Evolutionary conservation across 2,888 invertebrate genomes (phyloP), one percentile per base, ranked within the genome.

Genomic region (Orchesella flavescens): DNA sequence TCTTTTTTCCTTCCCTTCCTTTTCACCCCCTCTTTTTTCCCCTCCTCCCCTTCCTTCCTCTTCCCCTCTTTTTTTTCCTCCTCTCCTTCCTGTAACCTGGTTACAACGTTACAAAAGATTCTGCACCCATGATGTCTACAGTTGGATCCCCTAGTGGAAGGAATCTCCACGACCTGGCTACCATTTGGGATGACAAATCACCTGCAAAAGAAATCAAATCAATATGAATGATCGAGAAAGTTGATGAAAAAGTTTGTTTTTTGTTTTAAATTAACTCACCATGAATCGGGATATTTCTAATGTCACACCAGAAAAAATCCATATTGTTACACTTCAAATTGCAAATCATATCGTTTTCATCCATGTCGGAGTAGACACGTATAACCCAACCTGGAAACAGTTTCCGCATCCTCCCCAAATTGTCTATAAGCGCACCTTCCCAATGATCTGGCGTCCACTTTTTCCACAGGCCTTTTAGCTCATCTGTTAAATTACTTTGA

Each of bases 251-350:
- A n/a, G n/a, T n/a, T n/a, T n/a, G n/a, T n/a, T n/a, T n/a, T n/a
- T n/a, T 59, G 5, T 3, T 21, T 19, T 12, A 17, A 2, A 12
- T 59, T 59, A 1, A 59, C 19, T 17, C 23, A 59, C 59, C 59
- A 17, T 19, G 15, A 17, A 34, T 65, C 1, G 76, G 76, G 0
- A 44, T 57, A 7, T 68, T 4, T 10, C 21, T 55, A 5, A 77
- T 59, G 24, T 77, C 59, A 34, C 76, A 77, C 76, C 76, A 77
- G 15, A 68, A 68, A 3, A 77, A 1, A n/a, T 77, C 76, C 10
- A n/a, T 1, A 53, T 77, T 66, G 4, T 43, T 17, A 17, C 76
- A 77, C 13, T 57, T 19, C 17, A 57, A 5, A 1, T 53, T 10
- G 46, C 76, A 77, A 44, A n/a, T 57, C 9, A 46, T 24, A 1